A percentile compares a stretch with the other conserved stretches of the same genome.
phyloP scores from a whole-genome alignment of 2,113 vertebrate genomes.

The Hippocampus barbouri region DNA sequence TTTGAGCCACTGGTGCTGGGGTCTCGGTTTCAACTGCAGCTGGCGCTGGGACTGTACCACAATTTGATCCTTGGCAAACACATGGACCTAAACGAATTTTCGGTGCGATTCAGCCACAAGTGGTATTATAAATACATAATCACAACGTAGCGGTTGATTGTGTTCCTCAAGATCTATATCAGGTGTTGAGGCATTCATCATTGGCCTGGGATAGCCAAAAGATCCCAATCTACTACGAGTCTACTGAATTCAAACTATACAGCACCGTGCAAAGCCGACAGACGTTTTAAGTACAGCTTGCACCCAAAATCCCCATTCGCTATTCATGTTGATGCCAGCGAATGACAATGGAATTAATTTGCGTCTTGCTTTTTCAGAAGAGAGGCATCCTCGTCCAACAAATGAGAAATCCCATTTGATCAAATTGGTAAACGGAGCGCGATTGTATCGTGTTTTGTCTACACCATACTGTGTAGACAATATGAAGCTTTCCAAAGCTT shows the following conservation, averaged over 20 bases:
- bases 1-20: slow-evolving; percentile 30
- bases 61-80: slow-evolving; percentile 64
- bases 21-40: slow-evolving; percentile 58
- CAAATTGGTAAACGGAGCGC: too few species aligned
- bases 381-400: too few species aligned
- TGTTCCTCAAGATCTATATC: neutral
- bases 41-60: slow-evolving; percentile 41
- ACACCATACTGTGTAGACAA: too few species aligned
- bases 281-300: neutral
- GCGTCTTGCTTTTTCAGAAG: too few species aligned
- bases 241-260: neutral
- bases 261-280: neutral
- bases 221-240: neutral
- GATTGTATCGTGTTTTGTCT: too few species aligned
- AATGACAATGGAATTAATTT: too few species aligned
- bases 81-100: slow-evolving; percentile 16
- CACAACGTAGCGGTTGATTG: neutral
- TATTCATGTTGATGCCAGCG: too few species aligned
- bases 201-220: neutral
- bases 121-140: slow-evolving; percentile 19
- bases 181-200: neutral
- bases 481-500: too few species aligned
- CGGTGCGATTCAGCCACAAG: slow-evolving; percentile 18
- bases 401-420: too few species aligned
- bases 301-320: too few species aligned